phyloP scores from a whole-genome alignment of 2,888 invertebrate species.

The Nesidiocoris tenuis region DNA sequence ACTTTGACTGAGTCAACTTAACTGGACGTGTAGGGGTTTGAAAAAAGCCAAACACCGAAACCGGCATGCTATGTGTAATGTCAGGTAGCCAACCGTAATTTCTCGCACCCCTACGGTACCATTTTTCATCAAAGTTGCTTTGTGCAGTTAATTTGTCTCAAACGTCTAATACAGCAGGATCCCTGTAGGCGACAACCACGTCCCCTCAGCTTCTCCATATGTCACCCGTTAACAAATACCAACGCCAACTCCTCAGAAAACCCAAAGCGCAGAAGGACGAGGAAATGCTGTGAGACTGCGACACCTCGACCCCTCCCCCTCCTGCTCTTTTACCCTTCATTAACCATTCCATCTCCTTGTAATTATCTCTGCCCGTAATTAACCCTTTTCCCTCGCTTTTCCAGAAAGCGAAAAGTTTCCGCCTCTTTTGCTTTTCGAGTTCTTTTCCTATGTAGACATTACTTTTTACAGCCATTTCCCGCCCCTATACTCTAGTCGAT shows the following conservation, averaged over 20 bases:
- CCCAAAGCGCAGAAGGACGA: not conserved
- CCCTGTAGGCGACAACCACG: not conserved
- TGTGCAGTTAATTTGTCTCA: not conserved
- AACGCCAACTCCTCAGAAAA: not conserved
- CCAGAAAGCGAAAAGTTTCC: slow-evolving; percentile 26
- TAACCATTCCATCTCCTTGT: slow-evolving; percentile 45
- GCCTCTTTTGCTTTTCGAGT: slow-evolving; percentile 27
- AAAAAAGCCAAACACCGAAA: too few relatives aligned
- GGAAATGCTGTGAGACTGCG: not conserved
- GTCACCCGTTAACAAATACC: not conserved
- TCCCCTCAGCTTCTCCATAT: too few relatives aligned
- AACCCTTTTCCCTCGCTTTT: slow-evolving; percentile 23
- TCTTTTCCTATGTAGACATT: slow-evolving; percentile 34
- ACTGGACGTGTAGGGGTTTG: too few relatives aligned
- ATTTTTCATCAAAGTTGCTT: not conserved
- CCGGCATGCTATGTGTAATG: too few relatives aligned
- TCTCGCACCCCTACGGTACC: not conserved
- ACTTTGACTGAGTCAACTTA: too few relatives aligned
- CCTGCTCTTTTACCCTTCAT: slow-evolving; percentile 40
- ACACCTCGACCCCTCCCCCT: not conserved
- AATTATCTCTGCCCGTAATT: slow-evolving; percentile 44
- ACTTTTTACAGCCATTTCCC: slow-evolving; percentile 35
- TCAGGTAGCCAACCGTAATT: too few relatives aligned
- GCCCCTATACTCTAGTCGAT: slow-evolving; percentile 26
- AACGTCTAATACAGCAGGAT: not conserved